Evolutionary conservation across 2,888 invertebrate species (phyloP).

Genomic region (Gortyna flavago): DNA sequence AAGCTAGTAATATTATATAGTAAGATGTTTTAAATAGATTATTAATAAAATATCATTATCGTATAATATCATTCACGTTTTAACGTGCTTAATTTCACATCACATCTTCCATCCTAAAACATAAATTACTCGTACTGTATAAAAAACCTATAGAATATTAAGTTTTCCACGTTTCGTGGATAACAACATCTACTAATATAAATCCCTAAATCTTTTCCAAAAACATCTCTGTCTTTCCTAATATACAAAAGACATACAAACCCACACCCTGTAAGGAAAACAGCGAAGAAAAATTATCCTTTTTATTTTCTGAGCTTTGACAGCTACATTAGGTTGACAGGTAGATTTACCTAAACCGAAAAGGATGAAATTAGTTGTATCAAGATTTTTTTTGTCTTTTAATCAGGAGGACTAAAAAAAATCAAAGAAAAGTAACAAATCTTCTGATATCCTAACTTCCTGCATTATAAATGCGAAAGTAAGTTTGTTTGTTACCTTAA

Average conservation of each 20-base stretch:
- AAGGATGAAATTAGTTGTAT: slow-evolving; percentile 1
- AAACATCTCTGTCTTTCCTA: not conserved
- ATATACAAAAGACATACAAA: slow-evolving; percentile 21
- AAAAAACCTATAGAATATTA: not conserved
- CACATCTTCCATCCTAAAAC: not conserved
- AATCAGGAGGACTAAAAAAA: not conserved
- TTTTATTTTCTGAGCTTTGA: slow-evolving; percentile 28
- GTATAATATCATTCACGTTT: too few species aligned
- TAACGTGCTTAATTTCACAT: too few species aligned
- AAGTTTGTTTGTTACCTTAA: too few species aligned
- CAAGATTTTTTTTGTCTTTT: not conserved
- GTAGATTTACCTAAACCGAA: slow-evolving; percentile 3
- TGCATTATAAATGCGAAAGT: too few species aligned
- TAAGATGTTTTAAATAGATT: not conserved
- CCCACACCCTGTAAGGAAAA: slow-evolving; percentile 30
- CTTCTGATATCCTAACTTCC: too few species aligned
- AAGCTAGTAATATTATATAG: not conserved
- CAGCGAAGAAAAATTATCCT: slow-evolving; percentile 12
- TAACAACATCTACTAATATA: not conserved
- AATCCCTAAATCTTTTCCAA: not conserved
- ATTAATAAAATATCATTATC: not conserved
- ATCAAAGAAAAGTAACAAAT: not conserved
- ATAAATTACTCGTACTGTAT: too few species aligned
- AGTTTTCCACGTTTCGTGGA: not conserved
- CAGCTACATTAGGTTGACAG: slow-evolving; percentile 18